These are phyloP conservation scores for Coreoperca whiteheadi DNA, from an alignment of 2,113 vertebrate genomes.

Conservation along the genomic window DNA sequence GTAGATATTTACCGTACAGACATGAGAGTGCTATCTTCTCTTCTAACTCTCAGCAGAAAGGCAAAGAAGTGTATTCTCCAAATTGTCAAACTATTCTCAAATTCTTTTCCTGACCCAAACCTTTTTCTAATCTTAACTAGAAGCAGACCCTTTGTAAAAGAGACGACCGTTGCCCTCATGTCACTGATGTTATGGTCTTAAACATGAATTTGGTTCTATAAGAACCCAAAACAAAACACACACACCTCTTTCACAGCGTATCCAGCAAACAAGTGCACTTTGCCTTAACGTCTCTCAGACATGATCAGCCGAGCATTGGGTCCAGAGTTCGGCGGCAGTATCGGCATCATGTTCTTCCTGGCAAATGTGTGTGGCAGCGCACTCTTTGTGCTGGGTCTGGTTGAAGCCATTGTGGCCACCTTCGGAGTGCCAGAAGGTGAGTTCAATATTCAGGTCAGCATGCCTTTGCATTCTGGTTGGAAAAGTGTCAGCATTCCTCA, in stretches of 20 bases:
- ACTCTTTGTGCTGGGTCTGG: constrained; percentile 90
- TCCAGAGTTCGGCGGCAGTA: constrained; percentile 93
- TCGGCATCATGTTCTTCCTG: constrained; percentile 94
- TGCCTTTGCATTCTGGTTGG: too few relatives aligned
- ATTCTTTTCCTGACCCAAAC: not conserved
- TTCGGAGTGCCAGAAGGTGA: constrained; percentile 87
- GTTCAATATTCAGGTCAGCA: not conserved
- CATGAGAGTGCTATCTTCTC: too few relatives aligned
- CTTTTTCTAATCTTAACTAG: not conserved
- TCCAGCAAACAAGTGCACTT: not conserved
- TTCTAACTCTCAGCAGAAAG: not conserved
- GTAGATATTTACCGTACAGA: not conserved
- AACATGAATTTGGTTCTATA: not conserved
- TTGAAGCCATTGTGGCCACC: constrained; percentile 89
- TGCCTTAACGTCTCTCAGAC: constrained; percentile 83
- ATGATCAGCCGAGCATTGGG: constrained; percentile 95
- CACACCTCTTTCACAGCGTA: not conserved
- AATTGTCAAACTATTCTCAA: not conserved
- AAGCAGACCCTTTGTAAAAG: not conserved
- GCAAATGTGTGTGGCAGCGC: constrained; percentile 92
- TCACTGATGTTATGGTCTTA: not conserved
- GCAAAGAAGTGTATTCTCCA: not conserved
- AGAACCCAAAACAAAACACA: not conserved
- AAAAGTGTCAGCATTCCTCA: not conserved
- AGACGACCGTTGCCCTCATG: not conserved